Conservation (phyloP, 1,140 invertebrate species). For the Myzus persicae region DNA sequence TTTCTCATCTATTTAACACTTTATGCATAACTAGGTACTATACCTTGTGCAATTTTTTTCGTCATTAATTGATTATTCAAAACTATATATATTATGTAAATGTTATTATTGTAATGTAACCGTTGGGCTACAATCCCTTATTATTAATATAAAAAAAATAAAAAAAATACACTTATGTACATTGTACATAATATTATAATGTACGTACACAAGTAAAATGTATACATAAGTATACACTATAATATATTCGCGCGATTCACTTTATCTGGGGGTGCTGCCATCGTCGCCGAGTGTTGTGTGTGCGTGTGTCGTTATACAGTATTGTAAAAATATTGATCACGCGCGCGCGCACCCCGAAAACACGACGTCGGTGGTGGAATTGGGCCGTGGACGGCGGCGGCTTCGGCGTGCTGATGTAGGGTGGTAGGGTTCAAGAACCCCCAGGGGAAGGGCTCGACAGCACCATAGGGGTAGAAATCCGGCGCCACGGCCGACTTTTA, state of each 20-base stretch:
- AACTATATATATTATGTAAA: too few relatives aligned
- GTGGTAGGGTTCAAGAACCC: constrained; percentile 49
- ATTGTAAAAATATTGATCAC: constrained; percentile 55
- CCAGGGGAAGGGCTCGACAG: constrained; percentile 16
- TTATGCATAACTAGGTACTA: too few relatives aligned
- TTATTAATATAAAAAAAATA: too few relatives aligned
- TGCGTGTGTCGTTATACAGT: not conserved
- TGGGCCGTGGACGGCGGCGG: not conserved
- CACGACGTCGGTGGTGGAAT: not conserved
- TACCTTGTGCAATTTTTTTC: too few relatives aligned
- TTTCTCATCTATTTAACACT: too few relatives aligned
- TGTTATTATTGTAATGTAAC: too few relatives aligned
- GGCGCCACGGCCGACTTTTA: constrained; percentile 50
- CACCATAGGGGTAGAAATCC: constrained; percentile 48
- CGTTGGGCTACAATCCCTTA: too few relatives aligned
- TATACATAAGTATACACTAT: not conserved
- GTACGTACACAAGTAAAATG: not conserved
- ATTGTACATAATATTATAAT: not conserved
- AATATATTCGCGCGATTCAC: not conserved
- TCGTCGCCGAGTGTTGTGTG: not conserved
- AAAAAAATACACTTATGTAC: not conserved
- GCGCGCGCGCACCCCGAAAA: constrained; percentile 39
- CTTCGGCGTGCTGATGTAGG: not conserved
- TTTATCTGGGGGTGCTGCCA: not conserved
- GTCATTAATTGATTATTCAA: too few relatives aligned